Evolutionary conservation across 2,888 invertebrate genomes (phyloP).

Genomic region (Exocentrus adspersus): DNA sequence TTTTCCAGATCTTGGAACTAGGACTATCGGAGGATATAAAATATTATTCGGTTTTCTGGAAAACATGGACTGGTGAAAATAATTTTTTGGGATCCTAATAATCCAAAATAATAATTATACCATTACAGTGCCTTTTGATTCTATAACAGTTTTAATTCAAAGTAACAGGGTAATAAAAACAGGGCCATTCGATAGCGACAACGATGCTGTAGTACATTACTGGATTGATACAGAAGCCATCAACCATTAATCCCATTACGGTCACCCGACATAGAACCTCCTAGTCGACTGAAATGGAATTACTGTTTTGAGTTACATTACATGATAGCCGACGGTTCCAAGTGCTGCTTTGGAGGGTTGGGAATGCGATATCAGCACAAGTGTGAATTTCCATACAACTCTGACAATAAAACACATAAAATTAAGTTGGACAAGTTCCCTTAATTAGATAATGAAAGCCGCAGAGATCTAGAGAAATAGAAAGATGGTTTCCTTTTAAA

Average conservation of each 20-base stretch:
- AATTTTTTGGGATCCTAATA: background rate
- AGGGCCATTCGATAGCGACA: background rate
- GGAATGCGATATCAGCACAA: background rate
- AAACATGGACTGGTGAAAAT: background rate
- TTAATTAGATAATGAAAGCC: too few species aligned
- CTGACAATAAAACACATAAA: too few species aligned
- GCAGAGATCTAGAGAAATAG: too few species aligned
- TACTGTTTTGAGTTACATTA: background rate
- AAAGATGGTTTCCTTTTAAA: background rate
- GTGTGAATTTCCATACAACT: background rate
- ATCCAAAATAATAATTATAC: too few species aligned
- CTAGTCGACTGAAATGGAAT: background rate
- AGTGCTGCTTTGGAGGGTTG: too few species aligned
- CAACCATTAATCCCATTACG: slow-evolving; percentile 17
- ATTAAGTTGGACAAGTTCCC: too few species aligned
- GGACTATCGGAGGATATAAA: background rate
- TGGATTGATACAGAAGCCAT: slow-evolving; percentile 18
- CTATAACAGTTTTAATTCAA: too few species aligned
- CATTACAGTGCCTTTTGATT: too few species aligned
- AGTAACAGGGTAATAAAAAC: background rate
- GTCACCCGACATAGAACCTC: background rate
- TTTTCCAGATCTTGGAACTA: too few species aligned
- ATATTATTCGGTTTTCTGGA: background rate
- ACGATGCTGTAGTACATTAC: slow-evolving; percentile 1
- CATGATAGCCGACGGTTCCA: background rate